Conservation (phyloP, 2,113 vertebrate species). For the Hemichromis elongatus region DNA sequence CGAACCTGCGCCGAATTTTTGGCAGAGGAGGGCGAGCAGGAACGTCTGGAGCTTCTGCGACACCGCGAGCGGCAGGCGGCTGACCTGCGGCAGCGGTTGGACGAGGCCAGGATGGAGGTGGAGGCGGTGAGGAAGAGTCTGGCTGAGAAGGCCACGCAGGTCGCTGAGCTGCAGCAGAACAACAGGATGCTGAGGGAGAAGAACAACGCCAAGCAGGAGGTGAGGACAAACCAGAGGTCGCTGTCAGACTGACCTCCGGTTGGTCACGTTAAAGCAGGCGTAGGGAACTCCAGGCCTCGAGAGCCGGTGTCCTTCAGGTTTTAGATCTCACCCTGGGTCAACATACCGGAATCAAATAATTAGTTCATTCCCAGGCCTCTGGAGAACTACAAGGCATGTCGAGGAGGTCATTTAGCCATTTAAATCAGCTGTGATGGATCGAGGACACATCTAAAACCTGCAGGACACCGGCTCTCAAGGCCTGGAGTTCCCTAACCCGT, state of each 20-base stretch:
- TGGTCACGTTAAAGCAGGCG: background rate
- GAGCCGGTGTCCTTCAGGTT: no score
- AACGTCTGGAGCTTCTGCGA: conserved; percentile 83
- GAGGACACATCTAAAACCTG: no score
- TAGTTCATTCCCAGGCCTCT: no score
- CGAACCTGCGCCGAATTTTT: conserved; percentile 79
- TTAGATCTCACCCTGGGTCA: no score
- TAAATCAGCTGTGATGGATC: no score
- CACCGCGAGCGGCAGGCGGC: conserved; percentile 83
- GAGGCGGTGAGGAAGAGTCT: conserved; percentile 64
- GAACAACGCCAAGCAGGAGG: conserved; percentile 85
- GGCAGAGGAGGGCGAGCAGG: conserved; percentile 73
- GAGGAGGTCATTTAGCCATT: no score
- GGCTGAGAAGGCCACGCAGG: conserved; percentile 68
- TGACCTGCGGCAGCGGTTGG: conserved; percentile 70
- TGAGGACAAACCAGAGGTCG: background rate
- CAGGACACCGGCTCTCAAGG: no score
- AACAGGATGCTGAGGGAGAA: conserved; percentile 81
- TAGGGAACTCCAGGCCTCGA: no score
- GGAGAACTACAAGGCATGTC: no score
- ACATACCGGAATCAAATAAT: no score
- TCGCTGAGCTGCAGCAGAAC: conserved; percentile 75
- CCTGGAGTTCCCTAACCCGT: no score
- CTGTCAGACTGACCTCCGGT: background rate
- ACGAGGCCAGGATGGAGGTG: conserved; percentile 69